Evolutionary conservation across 2,797 vertebrate genomes (phyloP), one percentile per base, ranked within the genome.

Genomic region (Oophaga sylvatica): DNA sequence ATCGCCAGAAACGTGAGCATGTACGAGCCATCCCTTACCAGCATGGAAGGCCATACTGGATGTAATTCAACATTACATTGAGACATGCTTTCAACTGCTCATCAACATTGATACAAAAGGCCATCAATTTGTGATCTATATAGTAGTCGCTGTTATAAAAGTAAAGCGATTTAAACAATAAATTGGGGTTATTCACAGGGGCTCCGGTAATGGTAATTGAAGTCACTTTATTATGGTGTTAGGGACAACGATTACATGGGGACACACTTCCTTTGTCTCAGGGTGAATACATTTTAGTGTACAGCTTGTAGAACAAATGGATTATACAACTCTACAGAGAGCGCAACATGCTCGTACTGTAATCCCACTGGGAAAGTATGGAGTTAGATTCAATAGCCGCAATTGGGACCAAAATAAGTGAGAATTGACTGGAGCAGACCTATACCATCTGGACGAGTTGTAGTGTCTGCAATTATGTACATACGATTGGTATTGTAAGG

Each of bases 381-480:
- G 65, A 56, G 22, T 56, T n/a, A 67, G 9, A 53, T 41, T 65
- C 65, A 20, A 29, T 81, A 41, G 60, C 76, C 48, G 59, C 82
- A 17, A 75, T 45, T 57, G 56, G 15, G 22, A 41, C 59, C 65
- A 82, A 87, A 75, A 59, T 83, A 48, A 83, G 17, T 15, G n/a
- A 48, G n/a, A 83, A 83, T 70, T 35, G 86, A 53, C 53, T 62
- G 35, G 41, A 70, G 73, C 65, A 83, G 56, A 79, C 71, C 48
- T 67, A 5, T 56, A 76, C 71, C 80, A 87, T 83, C 81, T 83
- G 73, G 70, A 20, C 22, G 78, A 57, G 31, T 59, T n/a, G 29
- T 45, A 35, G 65, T 68, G 5, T 59, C 71, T 17, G 62, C 73
- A 76, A 85, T 85, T 79, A 79, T 87, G 87, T 60, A 60, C 68